Evolutionary conservation across 2,888 invertebrate species (phyloP).

Genomic region (Ophion costatus): DNA sequence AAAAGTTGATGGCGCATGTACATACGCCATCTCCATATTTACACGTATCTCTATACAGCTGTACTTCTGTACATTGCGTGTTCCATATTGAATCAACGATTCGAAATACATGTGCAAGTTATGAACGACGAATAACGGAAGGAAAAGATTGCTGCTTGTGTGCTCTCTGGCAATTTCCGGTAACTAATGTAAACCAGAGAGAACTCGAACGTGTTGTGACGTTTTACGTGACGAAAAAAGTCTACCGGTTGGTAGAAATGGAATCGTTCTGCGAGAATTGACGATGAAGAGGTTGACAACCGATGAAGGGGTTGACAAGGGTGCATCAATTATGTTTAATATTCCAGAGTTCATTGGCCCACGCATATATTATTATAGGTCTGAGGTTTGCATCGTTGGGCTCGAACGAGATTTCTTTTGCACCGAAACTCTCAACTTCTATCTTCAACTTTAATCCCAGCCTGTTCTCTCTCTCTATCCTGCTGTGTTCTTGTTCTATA

Average conservation of each 20-base stretch:
- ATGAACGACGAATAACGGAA: neutral
- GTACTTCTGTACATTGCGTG: neutral
- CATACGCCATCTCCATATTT: neutral
- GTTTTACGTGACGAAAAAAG: neutral
- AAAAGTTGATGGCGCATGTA: slow-evolving; percentile 26
- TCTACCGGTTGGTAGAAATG: neutral
- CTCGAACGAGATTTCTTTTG: neutral
- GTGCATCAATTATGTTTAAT: slow-evolving; percentile 8
- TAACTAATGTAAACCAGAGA: neutral
- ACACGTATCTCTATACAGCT: neutral
- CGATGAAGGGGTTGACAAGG: neutral
- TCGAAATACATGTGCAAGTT: neutral
- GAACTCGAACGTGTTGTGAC: neutral
- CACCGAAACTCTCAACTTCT: neutral
- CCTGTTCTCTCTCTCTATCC: neutral
- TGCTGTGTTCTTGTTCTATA: neutral
- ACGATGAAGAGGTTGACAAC: neutral
- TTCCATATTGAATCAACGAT: slow-evolving; percentile 3
- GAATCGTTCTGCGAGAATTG: neutral
- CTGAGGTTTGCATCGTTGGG: too few relatives aligned
- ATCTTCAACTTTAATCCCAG: neutral
- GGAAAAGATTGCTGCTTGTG: neutral
- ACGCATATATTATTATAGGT: neutral
- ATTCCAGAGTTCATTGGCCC: slow-evolving; percentile 10
- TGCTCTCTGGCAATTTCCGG: neutral